Evolutionary conservation across 2,888 invertebrate species (phyloP).

Genomic region (Conchocele bisecta): DNA sequence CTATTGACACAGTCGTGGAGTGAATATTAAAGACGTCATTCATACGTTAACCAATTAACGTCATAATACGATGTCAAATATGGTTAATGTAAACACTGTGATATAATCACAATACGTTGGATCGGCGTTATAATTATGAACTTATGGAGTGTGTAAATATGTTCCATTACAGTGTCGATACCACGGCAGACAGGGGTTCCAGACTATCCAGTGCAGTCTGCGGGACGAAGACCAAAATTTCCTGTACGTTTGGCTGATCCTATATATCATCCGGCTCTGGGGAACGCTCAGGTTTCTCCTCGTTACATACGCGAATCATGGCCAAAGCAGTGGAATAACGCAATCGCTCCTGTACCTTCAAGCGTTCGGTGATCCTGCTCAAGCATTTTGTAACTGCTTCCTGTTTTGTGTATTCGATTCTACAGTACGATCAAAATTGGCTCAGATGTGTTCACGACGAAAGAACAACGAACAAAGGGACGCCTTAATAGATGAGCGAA

Average conservation of each 20-base stretch:
- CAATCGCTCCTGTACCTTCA: background rate
- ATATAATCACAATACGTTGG: too few relatives aligned
- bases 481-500: too few relatives aligned
- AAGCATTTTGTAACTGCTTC: slow-evolving; percentile 1
- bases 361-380: background rate
- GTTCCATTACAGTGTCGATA: background rate
- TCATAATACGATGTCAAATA: too few relatives aligned
- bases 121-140: too few relatives aligned
- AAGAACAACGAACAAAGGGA: too few relatives aligned
- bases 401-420: background rate
- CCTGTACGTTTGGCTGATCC: background rate
- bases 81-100: too few relatives aligned
- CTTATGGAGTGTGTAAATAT: too few relatives aligned
- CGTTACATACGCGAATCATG: background rate
- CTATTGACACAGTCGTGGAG: too few relatives aligned
- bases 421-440: background rate
- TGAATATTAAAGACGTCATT: too few relatives aligned
- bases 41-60: too few relatives aligned
- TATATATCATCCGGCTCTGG: background rate
- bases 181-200: background rate
- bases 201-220: background rate
- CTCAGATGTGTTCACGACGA: background rate
- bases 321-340: background rate
- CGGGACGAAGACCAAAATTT: slow-evolving; percentile 3
- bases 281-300: background rate